phyloP scores from a whole-genome alignment of 2,888 invertebrate genomes.

The Coelinius sp. region DNA sequence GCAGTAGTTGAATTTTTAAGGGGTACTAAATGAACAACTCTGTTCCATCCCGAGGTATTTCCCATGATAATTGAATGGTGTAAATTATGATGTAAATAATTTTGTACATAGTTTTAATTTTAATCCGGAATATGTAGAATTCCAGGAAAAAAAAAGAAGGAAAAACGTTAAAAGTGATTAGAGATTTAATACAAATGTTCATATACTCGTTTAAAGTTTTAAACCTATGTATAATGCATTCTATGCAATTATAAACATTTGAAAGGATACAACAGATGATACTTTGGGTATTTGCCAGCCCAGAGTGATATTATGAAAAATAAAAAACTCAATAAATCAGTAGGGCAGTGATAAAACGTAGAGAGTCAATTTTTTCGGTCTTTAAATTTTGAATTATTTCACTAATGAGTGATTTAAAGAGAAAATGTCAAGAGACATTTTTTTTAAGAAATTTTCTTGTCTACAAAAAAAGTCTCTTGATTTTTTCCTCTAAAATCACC shows the following conservation, averaged over 20 bases:
- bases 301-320: slow-evolving; percentile 18
- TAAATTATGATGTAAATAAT: slow-evolving; percentile 51
- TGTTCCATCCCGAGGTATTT: slow-evolving; percentile 42
- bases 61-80: slow-evolving; percentile 44
- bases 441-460: too few species aligned
- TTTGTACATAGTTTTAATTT: slow-evolving; percentile 44
- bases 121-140: slow-evolving; percentile 35
- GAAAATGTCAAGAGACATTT: too few species aligned
- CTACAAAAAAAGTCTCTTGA: too few species aligned
- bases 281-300: neutral
- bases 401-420: too few species aligned
- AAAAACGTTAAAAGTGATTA: slow-evolving; percentile 49
- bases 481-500: too few species aligned
- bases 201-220: slow-evolving; percentile 39
- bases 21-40: slow-evolving; percentile 56
- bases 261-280: neutral
- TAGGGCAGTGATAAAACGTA: too few species aligned
- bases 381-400: too few species aligned
- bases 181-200: slow-evolving; percentile 47
- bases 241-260: neutral
- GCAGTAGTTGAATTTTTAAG: slow-evolving; percentile 56
- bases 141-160: neutral
- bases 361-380: too few species aligned
- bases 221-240: slow-evolving; percentile 12
- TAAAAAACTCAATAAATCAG: neutral